Percentiles rank a stretch among this genome's conserved stretches.
These are phyloP conservation scores for Sylvilagus floridanus DNA, from an alignment of 2,797 vertebrate species.

Conservation along the genomic window DNA sequence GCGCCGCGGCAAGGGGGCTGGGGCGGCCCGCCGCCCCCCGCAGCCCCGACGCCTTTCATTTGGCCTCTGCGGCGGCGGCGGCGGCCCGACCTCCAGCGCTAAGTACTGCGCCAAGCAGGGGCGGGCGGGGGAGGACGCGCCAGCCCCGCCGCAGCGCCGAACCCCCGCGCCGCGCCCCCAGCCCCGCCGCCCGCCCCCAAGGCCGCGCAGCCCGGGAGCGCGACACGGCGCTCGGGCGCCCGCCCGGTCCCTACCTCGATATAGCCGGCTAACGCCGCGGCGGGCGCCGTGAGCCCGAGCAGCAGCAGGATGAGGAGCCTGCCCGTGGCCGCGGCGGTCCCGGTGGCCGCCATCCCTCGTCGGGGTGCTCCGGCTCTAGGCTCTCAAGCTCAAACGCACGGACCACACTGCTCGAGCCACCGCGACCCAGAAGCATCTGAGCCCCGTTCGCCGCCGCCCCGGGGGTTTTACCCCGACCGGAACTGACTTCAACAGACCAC, in stretches of 20 bases:
- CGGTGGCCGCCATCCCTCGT: conserved; percentile 76
- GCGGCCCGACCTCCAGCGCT: conserved; percentile 73
- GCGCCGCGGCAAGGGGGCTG: conserved; percentile 20
- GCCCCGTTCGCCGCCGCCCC: conserved; percentile 71
- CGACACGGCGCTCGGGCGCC: not conserved
- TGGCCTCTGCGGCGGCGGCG: conserved; percentile 87
- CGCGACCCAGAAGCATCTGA: conserved; percentile 83
- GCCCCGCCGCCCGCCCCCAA: not conserved
- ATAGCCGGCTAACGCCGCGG: conserved; percentile 91
- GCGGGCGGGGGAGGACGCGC: not conserved
- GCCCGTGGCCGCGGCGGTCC: conserved; percentile 83
- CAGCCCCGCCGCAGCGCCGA: conserved; percentile 53
- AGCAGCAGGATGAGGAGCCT: conserved; percentile 89
- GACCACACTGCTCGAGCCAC: accelerated
- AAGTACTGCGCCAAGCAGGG: conserved; percentile 77
- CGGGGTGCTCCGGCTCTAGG: conserved; percentile 38
- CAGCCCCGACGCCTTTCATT: conserved; percentile 86
- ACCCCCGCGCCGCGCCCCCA: not conserved
- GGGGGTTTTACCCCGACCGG: conserved; percentile 81
- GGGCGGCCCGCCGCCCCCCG: conserved; percentile 75
- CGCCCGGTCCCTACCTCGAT: conserved; percentile 91
- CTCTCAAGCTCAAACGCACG: not conserved
- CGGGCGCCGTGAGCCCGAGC: conserved; percentile 90
- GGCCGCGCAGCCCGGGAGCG: conserved; percentile 21
- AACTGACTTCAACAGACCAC: conserved; percentile 84